These are phyloP conservation scores for Sphenopsis melanotis DNA, from an alignment of 2,797 vertebrate genomes.

Conservation along the genomic window DNA sequence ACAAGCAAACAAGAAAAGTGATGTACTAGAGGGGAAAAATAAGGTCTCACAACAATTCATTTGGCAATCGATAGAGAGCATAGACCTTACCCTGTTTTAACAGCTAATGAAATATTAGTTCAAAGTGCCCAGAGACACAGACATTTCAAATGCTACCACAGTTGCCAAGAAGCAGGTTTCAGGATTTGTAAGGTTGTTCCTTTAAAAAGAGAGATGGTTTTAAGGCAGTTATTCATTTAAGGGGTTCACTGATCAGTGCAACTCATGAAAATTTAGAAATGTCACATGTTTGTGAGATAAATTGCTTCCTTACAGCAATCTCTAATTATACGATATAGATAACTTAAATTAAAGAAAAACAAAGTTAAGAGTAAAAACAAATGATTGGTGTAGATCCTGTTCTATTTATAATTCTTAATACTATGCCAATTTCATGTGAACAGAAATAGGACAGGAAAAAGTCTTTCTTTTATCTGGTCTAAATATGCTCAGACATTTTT, in stretches of 20 bases:
- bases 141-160: background rate
- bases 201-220: background rate
- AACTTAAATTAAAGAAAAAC: background rate
- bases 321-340: constrained; percentile 30
- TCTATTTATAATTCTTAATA: background rate
- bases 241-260: background rate
- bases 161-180: background rate
- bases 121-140: background rate
- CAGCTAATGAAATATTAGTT: constrained; percentile 16
- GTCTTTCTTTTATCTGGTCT: background rate
- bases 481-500: background rate
- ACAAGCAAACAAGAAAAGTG: constrained; percentile 8
- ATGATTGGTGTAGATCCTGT: background rate
- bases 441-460: background rate
- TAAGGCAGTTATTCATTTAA: constrained; percentile 23
- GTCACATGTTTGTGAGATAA: background rate
- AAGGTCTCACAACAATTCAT: background rate
- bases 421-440: background rate
- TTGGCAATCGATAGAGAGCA: background rate
- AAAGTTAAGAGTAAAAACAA: background rate
- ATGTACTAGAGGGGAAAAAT: background rate
- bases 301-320: background rate
- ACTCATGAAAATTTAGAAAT: constrained; percentile 26
- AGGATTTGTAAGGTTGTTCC: background rate
- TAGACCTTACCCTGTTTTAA: constrained; percentile 21